Base-by-base conservation (phyloP, 2,797 vertebrate species). In the Myiothlypis chrysogaster region DNA sequence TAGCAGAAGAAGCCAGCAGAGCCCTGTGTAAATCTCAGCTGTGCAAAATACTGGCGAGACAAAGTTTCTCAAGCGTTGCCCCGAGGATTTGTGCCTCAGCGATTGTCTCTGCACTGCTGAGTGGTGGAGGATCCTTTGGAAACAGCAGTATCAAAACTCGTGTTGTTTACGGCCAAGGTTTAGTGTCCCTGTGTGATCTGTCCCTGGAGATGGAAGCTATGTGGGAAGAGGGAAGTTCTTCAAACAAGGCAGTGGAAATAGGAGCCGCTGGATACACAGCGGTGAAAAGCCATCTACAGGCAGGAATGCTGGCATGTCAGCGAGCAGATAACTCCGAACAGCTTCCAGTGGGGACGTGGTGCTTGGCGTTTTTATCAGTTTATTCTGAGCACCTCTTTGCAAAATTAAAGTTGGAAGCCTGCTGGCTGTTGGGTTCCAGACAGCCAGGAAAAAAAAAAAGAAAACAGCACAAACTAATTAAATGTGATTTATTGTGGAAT, bases 151-250 rank as follows among this genome's bases (percentile, higher is more conserved):
- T 93, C 94, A 65, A 63, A 95, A 92, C 91, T 73, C 59, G 2
- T 8, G 71, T 91, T 97, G 85, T 97, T 97, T 94, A 90, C 53
- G 46, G 88, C 81, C 68, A 84, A 95, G 91, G 83, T 97, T 97
- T 97, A 86, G 87, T 94, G 90, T 94, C 94, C 71, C 87, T 83
- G 76, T 93, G 96, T 84, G 92, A 96, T 97, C 91, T 53, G 83
- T 83, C 94, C 92, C 96, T 94, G 94, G 95, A 96, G 96, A 96
- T 93, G 84, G 93, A 93, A 97, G 83, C 89, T 97, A 95, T 97
- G 94, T 95, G 75, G 83, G 90, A 94, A 93, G 95, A 88, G 94
- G 85, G 92, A 97, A 94, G 60, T 93, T 97, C 97, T 96, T 94
- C 96, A 94, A 96, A 97, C 95, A 80, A 87, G 82, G 68, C 73